Base-by-base conservation (phyloP, 37 sponge, comb jelly and placozoan species). In the Dysidea cf. avara region DNA sequence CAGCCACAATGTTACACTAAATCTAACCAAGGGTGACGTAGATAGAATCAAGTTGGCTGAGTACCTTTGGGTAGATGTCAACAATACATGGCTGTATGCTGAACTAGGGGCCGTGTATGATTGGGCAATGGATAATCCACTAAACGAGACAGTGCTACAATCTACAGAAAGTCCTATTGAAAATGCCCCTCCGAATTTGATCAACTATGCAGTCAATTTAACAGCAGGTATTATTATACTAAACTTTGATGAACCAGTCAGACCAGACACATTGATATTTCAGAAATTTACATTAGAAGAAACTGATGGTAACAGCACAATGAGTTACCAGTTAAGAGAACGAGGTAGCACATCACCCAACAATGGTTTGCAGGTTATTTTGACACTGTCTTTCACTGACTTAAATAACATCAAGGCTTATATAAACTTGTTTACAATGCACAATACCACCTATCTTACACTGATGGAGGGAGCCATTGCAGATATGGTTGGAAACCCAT, bases 401-500 rank as follows among this genome's bases (percentile, higher is more conserved):
- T 64, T 94, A 3, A 94, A 94, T 66, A 50, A 54, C 53, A 83
- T 94, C 64, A 94, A 94, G 50, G 82, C 91, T 1, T 51, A 61
- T n/a, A 83, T 59, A 28, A 49, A 61, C 34, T 70, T 94, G 20
- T 90, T 61, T 63, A 76, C 75, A n/a, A 60, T 62, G 20, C 43
- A 63, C 20, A 77, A 77, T 33, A 83, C 83, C 7, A 82, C 81
- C 29, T 94, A 76, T 51, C 33, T 94, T 14, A 76, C 75, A 0
- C 48, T 94, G 48, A 13, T 47, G 0, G 68, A 48, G 14, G 91
- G 91, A 13, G 62, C 88, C 35, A 83, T 90, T 28, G 2, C n/a
- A n/a, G 95, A 94, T 58, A 94, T 90, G 82, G 82, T 72, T 3
- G n/a, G 53, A 36, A 94, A 94, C 65, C 87, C 95, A 31, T 86